Evolutionary conservation across 1,140 invertebrate genomes (phyloP).

Genomic region (Drosophila willistoni): DNA sequence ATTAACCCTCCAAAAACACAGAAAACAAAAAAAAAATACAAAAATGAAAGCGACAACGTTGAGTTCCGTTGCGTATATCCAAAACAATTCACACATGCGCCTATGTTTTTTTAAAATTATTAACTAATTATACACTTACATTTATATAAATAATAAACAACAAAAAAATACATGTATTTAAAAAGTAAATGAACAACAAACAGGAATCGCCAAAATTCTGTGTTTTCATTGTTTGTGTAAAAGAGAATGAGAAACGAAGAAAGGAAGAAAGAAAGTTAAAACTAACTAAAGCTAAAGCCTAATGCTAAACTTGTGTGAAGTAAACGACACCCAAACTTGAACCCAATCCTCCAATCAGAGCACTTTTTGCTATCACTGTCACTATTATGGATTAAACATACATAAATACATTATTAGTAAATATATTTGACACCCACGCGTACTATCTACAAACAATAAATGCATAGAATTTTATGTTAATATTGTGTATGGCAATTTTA

Average conservation of each 20-base stretch:
- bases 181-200: slow-evolving; percentile 60
- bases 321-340: no score
- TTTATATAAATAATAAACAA: slow-evolving; percentile 61
- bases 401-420: slow-evolving; percentile 49
- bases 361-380: slow-evolving; percentile 49
- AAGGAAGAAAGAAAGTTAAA: slow-evolving; percentile 17
- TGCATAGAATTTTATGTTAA: slow-evolving; percentile 47
- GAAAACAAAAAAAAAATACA: no score
- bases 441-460: slow-evolving; percentile 46
- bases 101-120: slow-evolving; percentile 80
- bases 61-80: slow-evolving; percentile 73
- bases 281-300: slow-evolving; percentile 26
- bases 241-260: slow-evolving; percentile 24
- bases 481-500: slow-evolving; percentile 48
- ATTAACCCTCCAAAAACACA: slow-evolving; percentile 46
- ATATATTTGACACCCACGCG: slow-evolving; percentile 53
- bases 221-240: slow-evolving; percentile 61
- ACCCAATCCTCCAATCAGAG: slow-evolving; percentile 11
- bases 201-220: slow-evolving; percentile 45
- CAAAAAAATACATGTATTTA: slow-evolving; percentile 59
- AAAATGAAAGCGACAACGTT: slow-evolving; percentile 63
- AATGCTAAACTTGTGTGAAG: slow-evolving; percentile 9
- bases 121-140: slow-evolving; percentile 80
- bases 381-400: slow-evolving; percentile 51
- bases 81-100: slow-evolving; percentile 72